Conservation (phyloP, 2,113 vertebrate species). For the Hipposideros armiger region DNA sequence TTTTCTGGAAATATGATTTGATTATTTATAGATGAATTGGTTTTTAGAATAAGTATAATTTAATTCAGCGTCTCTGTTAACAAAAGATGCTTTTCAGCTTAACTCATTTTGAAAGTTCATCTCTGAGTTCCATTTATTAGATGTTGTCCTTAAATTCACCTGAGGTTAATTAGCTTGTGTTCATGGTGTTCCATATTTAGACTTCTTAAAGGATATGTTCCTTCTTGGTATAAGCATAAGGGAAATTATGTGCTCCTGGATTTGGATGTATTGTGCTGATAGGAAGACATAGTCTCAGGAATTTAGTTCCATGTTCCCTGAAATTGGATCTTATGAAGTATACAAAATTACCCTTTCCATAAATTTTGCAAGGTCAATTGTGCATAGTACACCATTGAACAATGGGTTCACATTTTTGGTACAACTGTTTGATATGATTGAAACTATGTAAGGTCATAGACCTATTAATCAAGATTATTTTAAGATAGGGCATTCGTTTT, state of each 20-base stretch:
- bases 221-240: background rate
- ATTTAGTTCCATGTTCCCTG: background rate
- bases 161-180: conserved; percentile 21
- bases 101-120: background rate
- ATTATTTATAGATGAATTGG: conserved; percentile 37
- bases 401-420: background rate
- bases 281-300: background rate
- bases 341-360: background rate
- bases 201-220: background rate
- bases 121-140: background rate
- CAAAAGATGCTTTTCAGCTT: background rate
- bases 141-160: background rate
- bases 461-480: background rate
- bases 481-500: background rate
- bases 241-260: background rate
- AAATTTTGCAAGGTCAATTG: background rate
- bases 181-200: background rate
- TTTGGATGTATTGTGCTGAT: background rate
- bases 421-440: background rate
- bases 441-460: background rate
- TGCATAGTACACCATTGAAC: background rate
- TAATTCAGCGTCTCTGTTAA: conserved; percentile 59
- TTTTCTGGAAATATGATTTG: conserved; percentile 19
- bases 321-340: background rate
- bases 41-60: conserved; percentile 55